phyloP scores from a whole-genome alignment of 2,797 vertebrate genomes.

The Myiotriccus ornatus region DNA sequence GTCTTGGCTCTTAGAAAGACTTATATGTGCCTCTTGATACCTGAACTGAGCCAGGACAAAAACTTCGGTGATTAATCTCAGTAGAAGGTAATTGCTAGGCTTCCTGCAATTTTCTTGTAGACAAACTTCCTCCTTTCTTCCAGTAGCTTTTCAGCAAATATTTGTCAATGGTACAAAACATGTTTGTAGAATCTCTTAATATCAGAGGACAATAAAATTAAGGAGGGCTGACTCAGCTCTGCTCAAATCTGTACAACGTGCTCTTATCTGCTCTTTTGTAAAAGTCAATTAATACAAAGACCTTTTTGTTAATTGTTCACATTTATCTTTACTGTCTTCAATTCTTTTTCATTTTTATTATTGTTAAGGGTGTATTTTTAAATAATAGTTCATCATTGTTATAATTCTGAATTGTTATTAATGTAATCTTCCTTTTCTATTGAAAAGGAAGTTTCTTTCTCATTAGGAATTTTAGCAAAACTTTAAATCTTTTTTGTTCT shows the following conservation, averaged over 20 bases:
- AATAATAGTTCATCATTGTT: conserved; percentile 26
- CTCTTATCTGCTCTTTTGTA: conserved; percentile 14
- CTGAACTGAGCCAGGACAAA: not conserved
- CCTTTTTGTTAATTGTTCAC: conserved; percentile 10
- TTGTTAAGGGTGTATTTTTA: conserved; percentile 41
- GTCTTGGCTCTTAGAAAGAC: not conserved
- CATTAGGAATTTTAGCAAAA: conserved; percentile 7
- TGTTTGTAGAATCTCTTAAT: conserved; percentile 14
- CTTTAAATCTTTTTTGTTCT: conserved; percentile 17
- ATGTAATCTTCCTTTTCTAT: conserved; percentile 31
- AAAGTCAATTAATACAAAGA: not conserved
- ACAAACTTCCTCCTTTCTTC: conserved; percentile 23
- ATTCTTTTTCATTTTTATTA: conserved; percentile 45
- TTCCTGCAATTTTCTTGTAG: conserved; percentile 38
- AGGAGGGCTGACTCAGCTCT: conserved; percentile 1
- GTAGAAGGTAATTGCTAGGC: conserved; percentile 10
- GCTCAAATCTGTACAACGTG: not conserved
- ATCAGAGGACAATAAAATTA: conserved; percentile 17
- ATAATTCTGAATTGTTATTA: conserved; percentile 36
- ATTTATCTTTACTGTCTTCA: conserved; percentile 46
- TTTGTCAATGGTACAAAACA: conserved; percentile 29
- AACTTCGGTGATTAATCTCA: conserved; percentile 6
- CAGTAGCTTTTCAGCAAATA: conserved; percentile 41
- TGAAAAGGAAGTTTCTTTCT: conserved; percentile 20
- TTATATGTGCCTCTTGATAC: not conserved